These are phyloP conservation scores for Chironomus riparius DNA, from an alignment of 2,888 invertebrate genomes.

Conservation along the genomic window DNA sequence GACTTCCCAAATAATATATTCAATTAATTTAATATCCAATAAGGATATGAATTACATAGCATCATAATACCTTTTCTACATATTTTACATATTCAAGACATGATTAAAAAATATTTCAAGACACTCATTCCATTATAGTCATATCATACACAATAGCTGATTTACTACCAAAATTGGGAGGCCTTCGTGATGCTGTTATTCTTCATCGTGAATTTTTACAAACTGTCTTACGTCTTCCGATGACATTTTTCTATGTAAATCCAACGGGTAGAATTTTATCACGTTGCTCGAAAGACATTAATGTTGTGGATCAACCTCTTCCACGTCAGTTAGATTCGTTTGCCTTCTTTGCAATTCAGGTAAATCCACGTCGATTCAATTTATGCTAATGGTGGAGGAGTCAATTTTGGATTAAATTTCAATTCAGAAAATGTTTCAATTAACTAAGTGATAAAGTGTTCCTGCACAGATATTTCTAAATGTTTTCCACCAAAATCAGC, in stretches of 20 bases:
- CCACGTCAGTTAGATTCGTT: constrained; percentile 47
- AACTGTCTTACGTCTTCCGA: constrained; percentile 46
- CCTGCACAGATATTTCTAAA: too few species aligned
- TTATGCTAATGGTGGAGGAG: neutral
- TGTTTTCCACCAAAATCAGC: too few species aligned
- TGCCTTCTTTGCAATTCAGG: constrained; percentile 50
- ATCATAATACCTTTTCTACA: too few species aligned
- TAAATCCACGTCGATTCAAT: constrained; percentile 36
- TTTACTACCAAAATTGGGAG: constrained; percentile 47
- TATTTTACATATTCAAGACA: too few species aligned
- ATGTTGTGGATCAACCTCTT: constrained; percentile 41
- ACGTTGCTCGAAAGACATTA: constrained; percentile 46
- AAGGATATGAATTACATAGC: too few species aligned
- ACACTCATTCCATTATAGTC: constrained; percentile 40
- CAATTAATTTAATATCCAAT: too few species aligned
- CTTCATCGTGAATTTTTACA: constrained; percentile 43
- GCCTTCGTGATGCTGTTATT: constrained; percentile 40
- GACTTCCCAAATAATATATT: too few species aligned
- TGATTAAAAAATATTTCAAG: too few species aligned
- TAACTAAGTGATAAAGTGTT: constrained; percentile 37
- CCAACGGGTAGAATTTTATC: constrained; percentile 53
- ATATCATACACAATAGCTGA: constrained; percentile 46
- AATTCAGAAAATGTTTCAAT: constrained; percentile 61
- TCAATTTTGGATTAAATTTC: constrained; percentile 33
- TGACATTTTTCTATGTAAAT: constrained; percentile 54